These are phyloP conservation scores for Callyntrura guangdongensis DNA, from an alignment of 2,888 invertebrate genomes.

Conservation along the genomic window DNA sequence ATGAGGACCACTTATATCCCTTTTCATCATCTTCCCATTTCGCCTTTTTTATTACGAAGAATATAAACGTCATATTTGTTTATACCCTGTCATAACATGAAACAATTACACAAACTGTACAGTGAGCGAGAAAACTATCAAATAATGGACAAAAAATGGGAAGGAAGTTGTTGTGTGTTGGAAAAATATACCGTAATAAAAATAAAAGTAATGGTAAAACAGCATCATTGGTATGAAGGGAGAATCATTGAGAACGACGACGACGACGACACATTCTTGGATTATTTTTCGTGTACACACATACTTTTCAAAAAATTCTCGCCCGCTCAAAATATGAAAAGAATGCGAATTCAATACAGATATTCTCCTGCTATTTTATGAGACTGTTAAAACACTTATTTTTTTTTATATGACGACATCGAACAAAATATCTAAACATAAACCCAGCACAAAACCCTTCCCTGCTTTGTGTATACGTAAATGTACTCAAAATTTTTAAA, in stretches of 20 bases:
- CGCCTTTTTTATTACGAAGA: not conserved
- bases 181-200: constrained; percentile 40
- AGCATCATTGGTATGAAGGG: not conserved
- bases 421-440: not conserved
- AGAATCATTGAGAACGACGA: not conserved
- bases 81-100: constrained; percentile 64
- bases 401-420: constrained; percentile 6
- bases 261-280: constrained; percentile 5
- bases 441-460: not conserved
- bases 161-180: constrained; percentile 55
- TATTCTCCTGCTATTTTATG: constrained; percentile 6
- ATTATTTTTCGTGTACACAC: constrained; percentile 29
- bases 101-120: constrained; percentile 51
- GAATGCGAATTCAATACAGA: constrained; percentile 32
- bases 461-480: not conserved
- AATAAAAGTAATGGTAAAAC: not conserved
- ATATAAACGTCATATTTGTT: constrained; percentile 66
- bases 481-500: not conserved
- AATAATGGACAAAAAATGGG: constrained; percentile 48
- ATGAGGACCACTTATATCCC: not conserved
- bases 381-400: constrained; percentile 32
- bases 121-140: constrained; percentile 29
- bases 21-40: constrained; percentile 2
- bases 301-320: not conserved
- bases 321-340: not conserved